A percentile compares a stretch with the other conserved stretches of the same genome.
Conservation (phyloP, 1,140 invertebrate genomes). For the Carcinoscorpius rotundicauda region DNA sequence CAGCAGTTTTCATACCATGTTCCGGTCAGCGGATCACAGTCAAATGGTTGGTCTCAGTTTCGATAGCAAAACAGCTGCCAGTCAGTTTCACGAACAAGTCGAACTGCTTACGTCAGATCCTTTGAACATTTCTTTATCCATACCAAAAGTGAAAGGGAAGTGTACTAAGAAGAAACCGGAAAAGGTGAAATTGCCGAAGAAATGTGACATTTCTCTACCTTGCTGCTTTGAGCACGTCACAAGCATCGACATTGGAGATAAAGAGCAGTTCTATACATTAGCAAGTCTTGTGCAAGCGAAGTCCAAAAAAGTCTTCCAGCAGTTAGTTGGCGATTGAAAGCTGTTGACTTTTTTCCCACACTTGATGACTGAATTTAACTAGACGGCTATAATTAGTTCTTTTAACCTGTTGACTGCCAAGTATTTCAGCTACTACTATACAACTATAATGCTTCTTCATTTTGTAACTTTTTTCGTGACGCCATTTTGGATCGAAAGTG, state of each 20-base stretch:
- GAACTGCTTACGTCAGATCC: constrained; percentile 59
- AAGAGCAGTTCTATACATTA: constrained; percentile 50
- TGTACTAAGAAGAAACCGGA: constrained; percentile 19
- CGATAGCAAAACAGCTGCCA: constrained; percentile 56
- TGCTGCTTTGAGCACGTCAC: constrained; percentile 79
- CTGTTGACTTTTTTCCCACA: no score
- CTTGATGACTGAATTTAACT: no score
- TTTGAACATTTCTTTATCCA: constrained; percentile 61
- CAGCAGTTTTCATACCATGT: constrained; percentile 68
- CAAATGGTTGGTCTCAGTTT: constrained; percentile 56
- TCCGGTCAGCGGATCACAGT: constrained; percentile 53
- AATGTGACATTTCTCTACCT: constrained; percentile 70
- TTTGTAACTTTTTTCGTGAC: no score
- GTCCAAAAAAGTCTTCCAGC: no score
- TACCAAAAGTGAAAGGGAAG: constrained; percentile 45
- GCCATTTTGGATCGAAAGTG: no score
- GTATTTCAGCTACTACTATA: no score
- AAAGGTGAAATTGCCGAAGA: constrained; percentile 46
- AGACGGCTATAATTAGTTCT: no score
- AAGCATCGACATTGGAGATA: constrained; percentile 55
- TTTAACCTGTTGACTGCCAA: no score
- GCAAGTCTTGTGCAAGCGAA: constrained; percentile 37
- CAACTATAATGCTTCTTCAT: no score
- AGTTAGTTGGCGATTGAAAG: no score
- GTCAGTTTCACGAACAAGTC: constrained; percentile 51